phyloP scores from a whole-genome alignment of 2,888 invertebrate genomes.

The Tetragnatha montana region DNA sequence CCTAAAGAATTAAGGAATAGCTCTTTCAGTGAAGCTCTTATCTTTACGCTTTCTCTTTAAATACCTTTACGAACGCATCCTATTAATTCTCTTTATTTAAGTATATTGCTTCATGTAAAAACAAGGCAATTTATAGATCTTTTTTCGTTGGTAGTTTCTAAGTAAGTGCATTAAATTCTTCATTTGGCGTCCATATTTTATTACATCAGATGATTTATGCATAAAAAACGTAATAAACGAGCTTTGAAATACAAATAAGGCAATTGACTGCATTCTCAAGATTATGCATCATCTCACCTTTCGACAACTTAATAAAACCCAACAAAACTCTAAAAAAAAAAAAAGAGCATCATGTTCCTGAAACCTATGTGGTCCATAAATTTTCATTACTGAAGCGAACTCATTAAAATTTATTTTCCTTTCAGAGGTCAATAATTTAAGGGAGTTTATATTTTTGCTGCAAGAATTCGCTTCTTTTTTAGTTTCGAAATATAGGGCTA shows the following conservation, averaged over 20 bases:
- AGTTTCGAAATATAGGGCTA: slow-evolving; percentile 21
- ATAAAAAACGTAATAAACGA: neutral
- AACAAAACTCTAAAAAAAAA: neutral
- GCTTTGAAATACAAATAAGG: neutral
- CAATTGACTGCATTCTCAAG: neutral
- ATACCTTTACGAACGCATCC: no score
- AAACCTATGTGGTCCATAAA: slow-evolving; percentile 26
- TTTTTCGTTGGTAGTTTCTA: neutral
- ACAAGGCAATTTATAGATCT: neutral
- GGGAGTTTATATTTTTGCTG: slow-evolving; percentile 37
- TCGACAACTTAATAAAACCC: neutral
- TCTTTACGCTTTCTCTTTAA: no score
- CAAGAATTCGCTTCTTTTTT: slow-evolving; percentile 1
- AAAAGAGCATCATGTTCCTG: neutral
- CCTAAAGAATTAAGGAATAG: no score
- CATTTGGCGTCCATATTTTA: neutral
- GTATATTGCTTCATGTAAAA: no score
- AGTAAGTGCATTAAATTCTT: neutral
- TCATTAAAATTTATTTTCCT: slow-evolving; percentile 54
- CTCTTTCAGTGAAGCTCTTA: no score
- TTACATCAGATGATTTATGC: neutral
- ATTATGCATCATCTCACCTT: neutral
- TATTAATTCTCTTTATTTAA: no score
- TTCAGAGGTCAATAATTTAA: slow-evolving; percentile 42
- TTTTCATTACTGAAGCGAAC: slow-evolving; percentile 38